Evolutionary conservation across 2,888 invertebrate species (phyloP).

Genomic region (Xanthorhoe spadicearia): DNA sequence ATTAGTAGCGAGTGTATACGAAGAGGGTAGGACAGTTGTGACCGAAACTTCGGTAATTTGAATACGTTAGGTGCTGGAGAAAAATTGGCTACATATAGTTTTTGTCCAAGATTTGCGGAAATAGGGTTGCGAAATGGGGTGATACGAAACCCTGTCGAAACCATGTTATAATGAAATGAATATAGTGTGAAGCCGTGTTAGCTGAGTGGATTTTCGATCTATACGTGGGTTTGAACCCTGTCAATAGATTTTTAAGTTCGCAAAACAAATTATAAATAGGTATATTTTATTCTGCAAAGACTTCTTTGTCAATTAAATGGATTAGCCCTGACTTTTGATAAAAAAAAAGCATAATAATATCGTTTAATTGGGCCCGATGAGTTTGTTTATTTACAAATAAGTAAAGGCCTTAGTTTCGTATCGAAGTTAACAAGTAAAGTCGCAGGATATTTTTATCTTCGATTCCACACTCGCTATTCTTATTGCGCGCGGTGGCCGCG

Average conservation of each 20-base stretch:
- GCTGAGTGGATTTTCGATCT: no score
- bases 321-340: no score
- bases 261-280: no score
- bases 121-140: not conserved
- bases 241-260: no score
- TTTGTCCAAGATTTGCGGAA: not conserved
- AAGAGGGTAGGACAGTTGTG: not conserved
- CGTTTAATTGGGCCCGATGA: no score
- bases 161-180: not conserved
- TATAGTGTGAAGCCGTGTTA: no score
- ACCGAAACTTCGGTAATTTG: not conserved
- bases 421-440: not conserved
- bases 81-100: not conserved
- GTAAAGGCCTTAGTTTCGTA: no score
- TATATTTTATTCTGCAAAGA: no score
- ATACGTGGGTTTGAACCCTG: no score
- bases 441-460: not conserved
- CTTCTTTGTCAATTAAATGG: no score
- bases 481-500: conserved; percentile 20
- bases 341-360: no score
- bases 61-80: not conserved
- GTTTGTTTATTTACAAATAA: no score
- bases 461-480: conserved; percentile 13
- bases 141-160: not conserved
- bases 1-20: not conserved